phyloP scores from a whole-genome alignment of 2,888 invertebrate species.

The Trichopria drosophilae region DNA sequence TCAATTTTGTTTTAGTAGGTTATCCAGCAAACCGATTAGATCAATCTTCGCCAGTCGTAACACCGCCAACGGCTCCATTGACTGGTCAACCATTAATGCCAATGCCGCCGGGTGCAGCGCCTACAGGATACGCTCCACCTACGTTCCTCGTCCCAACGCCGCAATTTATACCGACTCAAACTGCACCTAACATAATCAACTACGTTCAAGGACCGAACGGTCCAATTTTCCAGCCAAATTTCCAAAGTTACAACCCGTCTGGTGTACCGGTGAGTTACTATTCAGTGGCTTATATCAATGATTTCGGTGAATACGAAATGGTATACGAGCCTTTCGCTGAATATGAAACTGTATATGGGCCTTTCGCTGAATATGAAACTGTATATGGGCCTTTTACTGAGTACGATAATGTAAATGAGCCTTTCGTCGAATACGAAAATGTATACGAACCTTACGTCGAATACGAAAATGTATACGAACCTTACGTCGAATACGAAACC shows the following conservation, averaged over 20 bases:
- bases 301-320: too few species aligned
- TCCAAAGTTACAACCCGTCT: slow-evolving; percentile 52
- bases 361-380: too few species aligned
- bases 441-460: too few species aligned
- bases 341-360: too few species aligned
- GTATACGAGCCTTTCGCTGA: too few species aligned
- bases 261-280: slow-evolving; percentile 47
- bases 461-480: too few species aligned
- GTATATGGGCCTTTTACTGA: too few species aligned
- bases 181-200: slow-evolving; percentile 54
- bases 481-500: too few species aligned
- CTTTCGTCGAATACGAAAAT: too few species aligned
- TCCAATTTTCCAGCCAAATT: slow-evolving; percentile 54
- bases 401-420: too few species aligned
- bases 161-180: slow-evolving; percentile 54
- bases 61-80: slow-evolving; percentile 47
- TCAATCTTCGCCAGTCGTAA: slow-evolving; percentile 49
- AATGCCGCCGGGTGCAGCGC: slow-evolving; percentile 40
- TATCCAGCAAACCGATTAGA: slow-evolving; percentile 53
- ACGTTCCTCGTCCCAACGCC: slow-evolving; percentile 55
- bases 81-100: slow-evolving; percentile 52
- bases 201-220: slow-evolving; percentile 55
- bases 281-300: too few species aligned
- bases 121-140: slow-evolving; percentile 47
- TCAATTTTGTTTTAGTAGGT: slow-evolving; percentile 42